Evolutionary conservation across 2,888 invertebrate species (phyloP).

Genomic region (Nudaria mundana): DNA sequence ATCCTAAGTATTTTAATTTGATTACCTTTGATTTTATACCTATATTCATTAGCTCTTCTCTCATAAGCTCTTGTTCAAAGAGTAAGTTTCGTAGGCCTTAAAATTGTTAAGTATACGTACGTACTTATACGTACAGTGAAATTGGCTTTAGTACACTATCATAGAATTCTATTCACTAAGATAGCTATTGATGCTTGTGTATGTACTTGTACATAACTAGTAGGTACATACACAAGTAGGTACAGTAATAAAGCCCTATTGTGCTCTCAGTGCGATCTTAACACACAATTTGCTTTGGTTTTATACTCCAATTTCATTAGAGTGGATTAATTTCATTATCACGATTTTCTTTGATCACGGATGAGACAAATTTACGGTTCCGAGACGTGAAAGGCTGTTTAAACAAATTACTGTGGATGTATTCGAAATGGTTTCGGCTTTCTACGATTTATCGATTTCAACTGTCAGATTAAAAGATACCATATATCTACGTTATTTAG

Average conservation of each 20-base stretch:
- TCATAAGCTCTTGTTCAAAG: too few species aligned
- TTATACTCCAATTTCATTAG: slow-evolving; percentile 27
- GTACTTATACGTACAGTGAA: too few species aligned
- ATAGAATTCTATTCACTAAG: background rate
- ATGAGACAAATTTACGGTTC: slow-evolving; percentile 11
- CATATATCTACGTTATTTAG: too few species aligned
- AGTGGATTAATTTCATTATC: slow-evolving; percentile 23
- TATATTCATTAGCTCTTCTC: too few species aligned
- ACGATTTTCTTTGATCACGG: slow-evolving; percentile 27
- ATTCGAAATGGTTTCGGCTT: slow-evolving; percentile 13
- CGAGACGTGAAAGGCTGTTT: slow-evolving; percentile 24
- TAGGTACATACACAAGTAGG: too few species aligned
- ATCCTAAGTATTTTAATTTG: too few species aligned
- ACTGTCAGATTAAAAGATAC: slow-evolving; percentile 5
- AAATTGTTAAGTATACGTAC: too few species aligned
- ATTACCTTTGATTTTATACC: too few species aligned
- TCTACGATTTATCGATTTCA: slow-evolving; percentile 22
- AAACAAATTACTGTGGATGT: slow-evolving; percentile 13
- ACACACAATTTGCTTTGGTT: slow-evolving; percentile 17
- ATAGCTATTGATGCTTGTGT: background rate
- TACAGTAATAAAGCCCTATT: background rate
- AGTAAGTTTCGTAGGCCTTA: too few species aligned
- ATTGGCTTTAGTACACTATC: too few species aligned
- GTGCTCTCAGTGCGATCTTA: background rate
- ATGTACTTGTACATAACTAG: too few species aligned